Conservation (phyloP, 2,113 vertebrate species). For the Saguinus midas region DNA sequence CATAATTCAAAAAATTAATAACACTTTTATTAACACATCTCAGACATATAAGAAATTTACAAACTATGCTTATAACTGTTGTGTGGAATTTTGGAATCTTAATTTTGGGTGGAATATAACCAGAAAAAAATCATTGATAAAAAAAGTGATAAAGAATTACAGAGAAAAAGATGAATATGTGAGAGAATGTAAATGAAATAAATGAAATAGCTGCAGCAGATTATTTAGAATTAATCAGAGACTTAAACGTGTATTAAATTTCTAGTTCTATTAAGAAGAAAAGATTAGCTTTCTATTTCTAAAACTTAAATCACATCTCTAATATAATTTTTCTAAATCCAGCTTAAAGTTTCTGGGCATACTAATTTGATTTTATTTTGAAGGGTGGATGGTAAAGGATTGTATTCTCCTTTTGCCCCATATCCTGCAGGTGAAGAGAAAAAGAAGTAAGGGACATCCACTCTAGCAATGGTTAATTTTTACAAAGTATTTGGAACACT, state of each 20-base stretch:
- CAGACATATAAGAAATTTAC: not conserved
- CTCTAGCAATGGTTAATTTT: constrained; percentile 37
- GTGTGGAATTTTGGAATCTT: not conserved
- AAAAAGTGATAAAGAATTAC: not conserved
- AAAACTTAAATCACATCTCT: not conserved
- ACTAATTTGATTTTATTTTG: not conserved
- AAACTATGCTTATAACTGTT: not conserved
- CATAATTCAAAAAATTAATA: not conserved
- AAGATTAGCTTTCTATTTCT: not conserved
- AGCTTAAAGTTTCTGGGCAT: not conserved
- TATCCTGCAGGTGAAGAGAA: not conserved
- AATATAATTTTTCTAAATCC: not conserved
- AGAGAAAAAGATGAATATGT: constrained; percentile 1
- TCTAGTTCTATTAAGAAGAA: not conserved
- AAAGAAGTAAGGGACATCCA: not conserved
- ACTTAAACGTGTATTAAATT: not conserved
- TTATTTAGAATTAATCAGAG: constrained; percentile 3
- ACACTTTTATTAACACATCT: not conserved
- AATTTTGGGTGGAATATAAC: not conserved
- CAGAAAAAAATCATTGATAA: not conserved
- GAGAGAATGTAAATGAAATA: not conserved
- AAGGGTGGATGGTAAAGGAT: not conserved
- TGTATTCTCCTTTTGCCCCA: not conserved
- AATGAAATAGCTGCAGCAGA: not conserved
- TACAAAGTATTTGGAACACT: constrained; percentile 34